Conservation (phyloP, 2,113 vertebrate species). For the Martes martes region DNA sequence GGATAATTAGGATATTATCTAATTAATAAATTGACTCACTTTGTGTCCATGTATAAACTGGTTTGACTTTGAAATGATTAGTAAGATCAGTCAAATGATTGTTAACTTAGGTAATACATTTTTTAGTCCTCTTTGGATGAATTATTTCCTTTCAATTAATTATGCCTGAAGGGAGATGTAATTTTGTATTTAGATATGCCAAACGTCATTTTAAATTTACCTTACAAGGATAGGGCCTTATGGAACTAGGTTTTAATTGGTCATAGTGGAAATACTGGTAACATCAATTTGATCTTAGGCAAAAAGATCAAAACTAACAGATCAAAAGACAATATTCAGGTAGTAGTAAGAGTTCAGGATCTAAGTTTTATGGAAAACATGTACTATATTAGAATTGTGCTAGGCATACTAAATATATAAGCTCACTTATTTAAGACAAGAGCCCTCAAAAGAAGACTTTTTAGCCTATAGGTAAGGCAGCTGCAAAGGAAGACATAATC, state of each 20-base stretch:
- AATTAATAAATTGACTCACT: constrained; percentile 18
- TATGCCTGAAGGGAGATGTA: background rate
- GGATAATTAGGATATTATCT: background rate
- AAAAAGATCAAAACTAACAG: background rate
- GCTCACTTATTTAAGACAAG: background rate
- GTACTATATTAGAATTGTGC: background rate
- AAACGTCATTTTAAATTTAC: constrained; percentile 41
- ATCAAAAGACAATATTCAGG: background rate
- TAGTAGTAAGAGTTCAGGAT: background rate
- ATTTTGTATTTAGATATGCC: background rate
- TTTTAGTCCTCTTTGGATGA: constrained; percentile 7
- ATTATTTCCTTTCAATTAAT: background rate
- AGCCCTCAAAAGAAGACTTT: background rate
- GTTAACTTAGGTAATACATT: background rate
- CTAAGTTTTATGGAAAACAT: background rate
- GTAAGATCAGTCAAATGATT: constrained; percentile 1
- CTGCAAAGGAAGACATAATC: background rate
- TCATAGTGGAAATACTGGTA: background rate
- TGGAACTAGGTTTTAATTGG: constrained; percentile 6
- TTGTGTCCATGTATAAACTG: background rate
- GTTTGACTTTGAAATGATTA: background rate
- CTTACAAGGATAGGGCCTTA: background rate
- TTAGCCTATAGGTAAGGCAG: background rate
- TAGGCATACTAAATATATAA: background rate
- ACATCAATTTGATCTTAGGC: background rate